These are phyloP conservation scores for Mormyrus proboscirostris DNA, from an alignment of 2,797 vertebrate species.

Conservation along the genomic window DNA sequence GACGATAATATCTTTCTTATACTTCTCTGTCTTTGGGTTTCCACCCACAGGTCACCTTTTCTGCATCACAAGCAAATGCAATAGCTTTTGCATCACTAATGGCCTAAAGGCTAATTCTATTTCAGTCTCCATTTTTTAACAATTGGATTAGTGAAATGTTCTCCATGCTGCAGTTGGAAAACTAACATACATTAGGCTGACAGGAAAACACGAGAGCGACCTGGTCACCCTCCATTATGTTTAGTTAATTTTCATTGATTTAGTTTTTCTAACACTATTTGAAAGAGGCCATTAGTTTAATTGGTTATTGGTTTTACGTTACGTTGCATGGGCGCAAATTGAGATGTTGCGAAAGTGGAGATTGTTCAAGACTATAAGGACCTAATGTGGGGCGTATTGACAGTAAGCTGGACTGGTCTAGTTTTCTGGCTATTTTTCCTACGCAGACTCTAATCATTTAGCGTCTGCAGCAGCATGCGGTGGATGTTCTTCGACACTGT, in stretches of 20 bases:
- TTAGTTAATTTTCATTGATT: not conserved
- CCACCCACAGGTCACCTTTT: not conserved
- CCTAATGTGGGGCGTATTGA: not conserved
- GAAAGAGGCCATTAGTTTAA: not conserved
- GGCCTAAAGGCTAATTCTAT: not conserved
- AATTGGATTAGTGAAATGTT: not conserved
- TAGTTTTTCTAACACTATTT: not conserved
- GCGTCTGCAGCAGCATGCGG: not conserved
- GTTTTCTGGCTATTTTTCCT: not conserved
- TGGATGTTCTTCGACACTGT: not conserved
- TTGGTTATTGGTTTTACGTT: not conserved
- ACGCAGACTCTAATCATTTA: not conserved
- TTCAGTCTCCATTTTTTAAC: not conserved
- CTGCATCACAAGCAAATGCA: not conserved
- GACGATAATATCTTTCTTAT: not conserved
- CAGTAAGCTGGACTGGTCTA: not conserved
- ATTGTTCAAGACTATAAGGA: not conserved
- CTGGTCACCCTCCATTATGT: not conserved
- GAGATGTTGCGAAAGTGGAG: not conserved
- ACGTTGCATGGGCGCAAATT: not conserved
- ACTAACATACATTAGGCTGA: not conserved
- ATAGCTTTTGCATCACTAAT: not conserved
- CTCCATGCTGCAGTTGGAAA: not conserved
- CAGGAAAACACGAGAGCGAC: not conserved
- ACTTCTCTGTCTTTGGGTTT: not conserved